Base-by-base conservation (phyloP, 2,888 invertebrate species). In the Lydus trimaculatus region DNA sequence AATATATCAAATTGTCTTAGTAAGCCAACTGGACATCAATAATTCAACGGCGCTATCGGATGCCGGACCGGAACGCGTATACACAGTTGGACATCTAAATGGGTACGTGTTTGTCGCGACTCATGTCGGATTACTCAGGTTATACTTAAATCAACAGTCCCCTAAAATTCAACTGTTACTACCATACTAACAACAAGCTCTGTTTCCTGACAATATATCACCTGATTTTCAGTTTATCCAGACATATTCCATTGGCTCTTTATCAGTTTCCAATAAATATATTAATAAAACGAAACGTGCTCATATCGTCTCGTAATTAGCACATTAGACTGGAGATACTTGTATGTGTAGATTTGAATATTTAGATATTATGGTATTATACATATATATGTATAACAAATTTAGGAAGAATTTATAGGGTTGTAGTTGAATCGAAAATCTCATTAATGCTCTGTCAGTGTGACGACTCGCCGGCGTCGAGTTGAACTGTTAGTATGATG, bases 1-100 rank as follows among this genome's bases (percentile, higher is more conserved):
- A 73, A 80, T 84, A 81, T 81, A 83, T 83, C 83, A 84, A 84
- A 83, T 83, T 81, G 84, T 84, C 83, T 83, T 82, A 74, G 80
- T 80, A 76, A 79, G 76, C 82, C 77, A 77, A 80, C 79, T 79
- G 82, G 79, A 79, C 83, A 82, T 83, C 83, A 81, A 83, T 83
- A 83, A 84, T 83, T 83, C 82, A 83, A 79, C 76, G 77, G 76
- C 78, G 77, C 76, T 79, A 78, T 77, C 77, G 78, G 76, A 65
- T 72, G 65, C 70, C 71, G 68, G 72, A 72, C 77, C 75, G 78
- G 75, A 78, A 76, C 74, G 74, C 75, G 73, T 71, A 73, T 75
- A 67, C 77, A 73, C 77, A 73, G 73, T 76, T 75, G 78, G 79
- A 78, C 76, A 76, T 75, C 72, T 70, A 75, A 77, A 79, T 72